Base-by-base conservation (phyloP, 53 echinoderm and acorn worm genomes). In the Hippasteria phrygiana region DNA sequence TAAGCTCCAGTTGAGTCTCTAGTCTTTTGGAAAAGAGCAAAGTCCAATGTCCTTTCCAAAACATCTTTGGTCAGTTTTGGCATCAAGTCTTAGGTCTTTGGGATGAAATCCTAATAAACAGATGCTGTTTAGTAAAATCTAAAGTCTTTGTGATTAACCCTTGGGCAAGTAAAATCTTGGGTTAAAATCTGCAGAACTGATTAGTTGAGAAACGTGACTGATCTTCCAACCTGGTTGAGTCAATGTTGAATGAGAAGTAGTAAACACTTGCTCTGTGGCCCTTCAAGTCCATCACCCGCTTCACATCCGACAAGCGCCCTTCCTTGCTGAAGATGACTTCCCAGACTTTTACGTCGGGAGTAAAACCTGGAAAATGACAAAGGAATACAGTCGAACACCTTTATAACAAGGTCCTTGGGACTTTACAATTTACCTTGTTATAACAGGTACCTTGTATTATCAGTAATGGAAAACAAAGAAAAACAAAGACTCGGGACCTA, bases 241-340 rank as follows among this genome's bases (percentile, higher is more conserved):
- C 98, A 18, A 95, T 69, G 45, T 95, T 95, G 73, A 97, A 97
- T 39, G 95, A 92, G 82, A 97, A 97, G 47, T 86, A 88, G 87
- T 97, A 97, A 65, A 97, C 98, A 41, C 98, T 97, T 27, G 98
- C 98, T 45, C 94, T 93, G 78, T 97, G 98, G 29, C 98, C 98
- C 50, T 95, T 97, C 24, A 97, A 78, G 35, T 97, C 98, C 98
- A 97, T 97, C 33, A 94, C 95, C 35, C 95, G 78, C 62, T 79
- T 88, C n/a, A 94, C 98, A 50, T 95, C 95, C 17, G 38, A 46
- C 75, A 94, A 97, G 43, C 91, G 89, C 11, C 94, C 94, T 8
- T 66, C 79, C 88, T 96, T 97, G 51, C 46, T 89, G 31, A 97
- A 97, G 17, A 93, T 87, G 0, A 97, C 95, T 82, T 96, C 95